A percentile compares a stretch with the other conserved stretches of the same genome.
Conservation (phyloP, 2,113 vertebrate genomes). For the Thamnaconus septentrionalis region DNA sequence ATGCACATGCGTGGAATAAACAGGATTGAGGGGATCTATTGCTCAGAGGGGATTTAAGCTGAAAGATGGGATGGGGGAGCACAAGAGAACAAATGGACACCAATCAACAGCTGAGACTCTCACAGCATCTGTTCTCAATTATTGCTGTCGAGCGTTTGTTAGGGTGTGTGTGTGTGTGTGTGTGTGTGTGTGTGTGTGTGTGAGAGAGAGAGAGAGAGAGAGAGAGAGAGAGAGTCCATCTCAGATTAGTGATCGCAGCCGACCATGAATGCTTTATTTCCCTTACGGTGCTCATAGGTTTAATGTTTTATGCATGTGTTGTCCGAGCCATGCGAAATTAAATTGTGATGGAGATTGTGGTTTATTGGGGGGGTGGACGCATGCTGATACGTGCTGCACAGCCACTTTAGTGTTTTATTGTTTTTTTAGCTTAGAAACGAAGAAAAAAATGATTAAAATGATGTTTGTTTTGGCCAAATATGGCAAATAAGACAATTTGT, state of each 20-base stretch:
- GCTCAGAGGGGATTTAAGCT: slow-evolving; percentile 60
- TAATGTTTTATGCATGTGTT: neutral
- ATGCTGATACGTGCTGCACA: too few species aligned
- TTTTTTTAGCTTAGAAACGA: too few species aligned
- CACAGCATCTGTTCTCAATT: slow-evolving; percentile 59
- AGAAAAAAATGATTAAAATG: too few species aligned
- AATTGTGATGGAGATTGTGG: too few species aligned
- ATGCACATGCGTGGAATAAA: slow-evolving; percentile 44
- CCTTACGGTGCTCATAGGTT: neutral
- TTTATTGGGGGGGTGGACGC: too few species aligned
- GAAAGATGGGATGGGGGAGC: slow-evolving; percentile 38
- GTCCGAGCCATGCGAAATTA: neutral
- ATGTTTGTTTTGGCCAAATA: too few species aligned
- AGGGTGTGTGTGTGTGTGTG: neutral
- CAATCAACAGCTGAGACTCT: slow-evolving; percentile 64
- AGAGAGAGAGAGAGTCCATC: slow-evolving; percentile 19
- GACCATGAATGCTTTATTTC: neutral
- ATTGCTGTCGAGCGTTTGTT: slow-evolving; percentile 28
- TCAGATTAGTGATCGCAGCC: slow-evolving; percentile 31
- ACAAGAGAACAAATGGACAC: slow-evolving; percentile 42
- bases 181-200: too few species aligned
- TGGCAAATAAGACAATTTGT: too few species aligned
- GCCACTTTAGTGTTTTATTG: too few species aligned
- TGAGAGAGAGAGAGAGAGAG: too few species aligned
- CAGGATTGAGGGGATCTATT: slow-evolving; percentile 62